Evolutionary conservation across 2,113 vertebrate genomes (phyloP), one percentile per base, ranked within the genome.

Genomic region (Rhinichthys klamathensis): DNA sequence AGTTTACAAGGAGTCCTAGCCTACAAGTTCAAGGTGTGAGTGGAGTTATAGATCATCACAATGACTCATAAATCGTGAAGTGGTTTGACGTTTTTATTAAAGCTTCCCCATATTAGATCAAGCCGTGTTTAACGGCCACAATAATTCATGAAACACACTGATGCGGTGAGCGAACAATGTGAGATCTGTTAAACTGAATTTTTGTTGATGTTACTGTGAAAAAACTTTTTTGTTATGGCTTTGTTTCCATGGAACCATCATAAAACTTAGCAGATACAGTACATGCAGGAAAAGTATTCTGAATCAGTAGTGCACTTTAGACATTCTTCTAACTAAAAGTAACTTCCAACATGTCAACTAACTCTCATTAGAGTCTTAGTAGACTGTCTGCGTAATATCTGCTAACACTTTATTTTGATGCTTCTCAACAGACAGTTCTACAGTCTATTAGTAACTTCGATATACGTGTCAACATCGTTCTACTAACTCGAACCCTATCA

Each of bases 61-160:
- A 69, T 72, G 76, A 54, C 27, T 61, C 58, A 63, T 84, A 84
- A 80, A 84, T 65, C 21, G 7, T 25, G 10, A 75, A 56, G 46
- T 51, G 16, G 38, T 41, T 56, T 44, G 75, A 80, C 86, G n/a
- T 56, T 80, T 84, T 84, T 83, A 84, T 87, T 81, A 80, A 81
- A 80, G 56, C 3, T 60, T 51, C 86, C 41, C 82, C 82, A 46
- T 75, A 87, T 80, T 80, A 84, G 67, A 80, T 81, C 79, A 56
- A 72, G 58, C 38, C 21, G 10, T 61, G 74, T 69, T 76, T 87
- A 79, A 84, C 58, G 54, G 46, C 46, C 35, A 60, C 75, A 18
- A 54, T 84, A 84, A 87, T 84, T 87, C 65, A 87, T 27, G 6
- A 41, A 72, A 23, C n/a, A 27, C n/a, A 41, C 18, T n/a, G 65